Percentiles rank a stretch among this genome's conserved stretches.
Evolutionary conservation across 2,888 invertebrate species (phyloP).

Genomic region (Orchestes rusci): DNA sequence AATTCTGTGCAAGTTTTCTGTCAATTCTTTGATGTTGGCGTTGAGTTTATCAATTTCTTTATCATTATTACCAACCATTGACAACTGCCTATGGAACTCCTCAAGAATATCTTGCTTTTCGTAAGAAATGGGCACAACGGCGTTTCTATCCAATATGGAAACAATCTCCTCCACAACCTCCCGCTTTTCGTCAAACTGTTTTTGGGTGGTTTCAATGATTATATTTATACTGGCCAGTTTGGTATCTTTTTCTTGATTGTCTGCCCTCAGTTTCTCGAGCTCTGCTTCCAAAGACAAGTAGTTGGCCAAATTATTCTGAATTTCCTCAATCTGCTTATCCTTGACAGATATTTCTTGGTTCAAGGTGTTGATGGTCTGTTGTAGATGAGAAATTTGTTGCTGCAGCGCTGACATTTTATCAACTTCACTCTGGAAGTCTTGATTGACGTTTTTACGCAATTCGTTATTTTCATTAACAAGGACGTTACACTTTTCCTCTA

Average conservation of each 20-base stretch:
- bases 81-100: constrained; percentile 30
- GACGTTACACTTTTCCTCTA: constrained; percentile 43
- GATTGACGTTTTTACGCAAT: constrained; percentile 41
- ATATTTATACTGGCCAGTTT: constrained; percentile 29
- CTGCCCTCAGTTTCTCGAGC: constrained; percentile 25
- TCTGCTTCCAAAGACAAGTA: constrained; percentile 25
- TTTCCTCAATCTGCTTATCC: constrained; percentile 30
- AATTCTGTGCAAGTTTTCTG: constrained; percentile 10
- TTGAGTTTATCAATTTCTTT: constrained; percentile 21
- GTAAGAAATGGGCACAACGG: constrained; percentile 27
- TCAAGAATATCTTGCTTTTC: constrained; percentile 29
- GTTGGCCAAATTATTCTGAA: constrained; percentile 23
- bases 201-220: constrained; percentile 31
- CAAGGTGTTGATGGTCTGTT: constrained; percentile 36
- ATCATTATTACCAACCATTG: constrained; percentile 14
- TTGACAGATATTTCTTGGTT: constrained; percentile 32
- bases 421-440: constrained; percentile 41
- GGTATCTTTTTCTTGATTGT: constrained; percentile 28
- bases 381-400: constrained; percentile 37
- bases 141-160: constrained; percentile 29
- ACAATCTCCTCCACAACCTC: constrained; percentile 33
- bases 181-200: constrained; percentile 33
- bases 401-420: constrained; percentile 39
- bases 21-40: constrained; percentile 9
- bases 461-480: constrained; percentile 42